Base-by-base conservation (phyloP, 2,888 invertebrate species). In the Therioaphis trifolii region DNA sequence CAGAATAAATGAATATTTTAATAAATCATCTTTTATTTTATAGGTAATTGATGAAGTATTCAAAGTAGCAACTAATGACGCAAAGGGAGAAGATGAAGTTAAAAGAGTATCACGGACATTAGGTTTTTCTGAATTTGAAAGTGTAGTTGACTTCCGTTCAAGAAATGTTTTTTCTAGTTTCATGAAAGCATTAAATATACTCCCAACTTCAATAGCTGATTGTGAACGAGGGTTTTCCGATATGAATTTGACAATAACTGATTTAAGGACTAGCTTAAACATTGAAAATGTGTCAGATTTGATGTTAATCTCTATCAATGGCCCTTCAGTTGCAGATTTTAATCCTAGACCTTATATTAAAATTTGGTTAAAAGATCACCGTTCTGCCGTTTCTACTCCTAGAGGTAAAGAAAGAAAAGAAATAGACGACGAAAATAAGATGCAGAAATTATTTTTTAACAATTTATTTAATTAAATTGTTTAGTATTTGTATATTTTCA, bases 221-320 rank as follows among this genome's bases (percentile, higher is more conserved):
- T 71, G 71, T 49, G 27, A 49, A 49, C 46, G 49, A 71, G 71
- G n/a, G n/a, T n/a, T n/a, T n/a, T n/a, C n/a, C n/a, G 49, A 46
- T 71, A 49, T 71, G 71, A 71, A 71, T 71, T 29, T 49, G 11
- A 49, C n/a, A 9, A 46, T 49, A 49, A 49, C 27, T 71, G 29
- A 71, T 46, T 14, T 69, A 1, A 46, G 69, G 14, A 69, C 24
- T 69, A 7, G 46, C 27, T 71, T 49, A 71, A 27, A 15, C 0
- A 69, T 69, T 43, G 69, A 46, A 69, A 69, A 69, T 69, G 43
- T 46, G 18, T 71, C 24, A 46, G 71, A 71, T 71, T 49, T 27
- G 18, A 71, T 71, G 15, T 43, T 69, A 43, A 66, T 66, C n/a
- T 40, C 66, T 4, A 40, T 66, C 35, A 66, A 66, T 40, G 40